Percentiles rank a stretch among this genome's conserved stretches.
phyloP scores from a whole-genome alignment of 2,888 invertebrate genomes.

The Auanema freiburgensis region DNA sequence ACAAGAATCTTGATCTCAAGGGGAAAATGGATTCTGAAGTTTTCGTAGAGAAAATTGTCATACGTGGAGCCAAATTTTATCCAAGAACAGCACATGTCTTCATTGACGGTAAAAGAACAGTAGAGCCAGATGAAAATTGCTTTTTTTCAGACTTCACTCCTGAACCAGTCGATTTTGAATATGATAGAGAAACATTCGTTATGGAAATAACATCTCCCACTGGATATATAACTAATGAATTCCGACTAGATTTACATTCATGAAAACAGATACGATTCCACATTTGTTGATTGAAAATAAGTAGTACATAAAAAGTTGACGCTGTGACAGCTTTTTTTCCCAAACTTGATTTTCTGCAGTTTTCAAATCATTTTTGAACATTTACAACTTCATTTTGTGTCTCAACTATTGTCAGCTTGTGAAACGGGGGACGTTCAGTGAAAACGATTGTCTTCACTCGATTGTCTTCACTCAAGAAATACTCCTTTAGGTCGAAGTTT shows the following conservation, averaged over 20 bases:
- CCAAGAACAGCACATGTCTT: slow-evolving; percentile 65
- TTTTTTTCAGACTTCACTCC: slow-evolving; percentile 44
- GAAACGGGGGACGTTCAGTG: no score
- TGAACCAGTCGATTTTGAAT: slow-evolving; percentile 47
- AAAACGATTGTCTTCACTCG: no score
- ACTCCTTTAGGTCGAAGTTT: no score
- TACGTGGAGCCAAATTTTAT: slow-evolving; percentile 65
- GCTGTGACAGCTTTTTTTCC: no score
- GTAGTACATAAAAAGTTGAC: no score
- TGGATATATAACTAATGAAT: slow-evolving; percentile 65
- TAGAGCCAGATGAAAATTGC: not conserved
- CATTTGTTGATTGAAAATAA: no score
- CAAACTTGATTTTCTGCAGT: no score
- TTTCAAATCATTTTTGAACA: no score
- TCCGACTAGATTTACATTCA: slow-evolving; percentile 54
- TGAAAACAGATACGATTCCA: no score
- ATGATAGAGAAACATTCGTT: slow-evolving; percentile 49
- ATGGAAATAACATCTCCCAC: slow-evolving; percentile 66
- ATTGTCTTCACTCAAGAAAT: no score
- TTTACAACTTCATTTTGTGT: no score
- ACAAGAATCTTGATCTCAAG: slow-evolving; percentile 57
- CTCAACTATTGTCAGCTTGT: no score
- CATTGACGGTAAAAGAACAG: slow-evolving; percentile 48
- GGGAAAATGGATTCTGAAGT: slow-evolving; percentile 65
- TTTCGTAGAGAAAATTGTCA: slow-evolving; percentile 67